Evolutionary conservation across 1,140 invertebrate species (phyloP).

Genomic region (Pogonomyrmex barbatus): DNA sequence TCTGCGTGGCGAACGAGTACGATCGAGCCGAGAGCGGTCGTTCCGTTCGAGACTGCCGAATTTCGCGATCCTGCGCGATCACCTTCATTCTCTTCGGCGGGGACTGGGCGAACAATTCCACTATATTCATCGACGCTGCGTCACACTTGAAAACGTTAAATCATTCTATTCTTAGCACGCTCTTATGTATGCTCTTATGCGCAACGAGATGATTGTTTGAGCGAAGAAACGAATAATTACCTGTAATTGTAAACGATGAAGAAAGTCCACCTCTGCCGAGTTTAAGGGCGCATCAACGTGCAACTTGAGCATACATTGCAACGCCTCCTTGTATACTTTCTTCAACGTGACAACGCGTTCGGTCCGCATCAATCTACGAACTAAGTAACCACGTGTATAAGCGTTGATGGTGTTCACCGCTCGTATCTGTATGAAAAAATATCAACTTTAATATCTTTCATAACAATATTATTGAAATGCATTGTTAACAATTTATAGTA

Average conservation of each 20-base stretch:
- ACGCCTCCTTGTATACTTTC: constrained; percentile 92
- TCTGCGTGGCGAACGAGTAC: constrained; percentile 85
- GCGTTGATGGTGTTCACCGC: constrained; percentile 91
- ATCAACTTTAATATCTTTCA: not conserved
- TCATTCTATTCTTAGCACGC: constrained; percentile 26
- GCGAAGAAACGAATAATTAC: constrained; percentile 71
- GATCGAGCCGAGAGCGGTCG: constrained; percentile 83
- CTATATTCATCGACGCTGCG: constrained; percentile 84
- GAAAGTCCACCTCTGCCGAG: constrained; percentile 84
- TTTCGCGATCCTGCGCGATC: constrained; percentile 83
- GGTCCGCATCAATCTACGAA: constrained; percentile 92
- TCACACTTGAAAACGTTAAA: constrained; percentile 79
- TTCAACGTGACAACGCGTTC: constrained; percentile 93
- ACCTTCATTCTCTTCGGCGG: constrained; percentile 81
- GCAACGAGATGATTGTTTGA: not conserved
- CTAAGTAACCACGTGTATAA: constrained; percentile 92
- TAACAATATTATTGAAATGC: not conserved
- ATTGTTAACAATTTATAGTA: constrained; percentile 23
- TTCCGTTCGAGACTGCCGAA: constrained; percentile 81
- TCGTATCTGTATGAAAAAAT: constrained; percentile 83
- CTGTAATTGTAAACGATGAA: constrained; percentile 83
- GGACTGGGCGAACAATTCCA: constrained; percentile 82
- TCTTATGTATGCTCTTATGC: not conserved
- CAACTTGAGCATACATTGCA: constrained; percentile 91
- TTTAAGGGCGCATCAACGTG: constrained; percentile 88